Evolutionary conservation across 2,888 invertebrate species (phyloP), one percentile per base, ranked within the genome.

Genomic region (Dascillus cervinus): DNA sequence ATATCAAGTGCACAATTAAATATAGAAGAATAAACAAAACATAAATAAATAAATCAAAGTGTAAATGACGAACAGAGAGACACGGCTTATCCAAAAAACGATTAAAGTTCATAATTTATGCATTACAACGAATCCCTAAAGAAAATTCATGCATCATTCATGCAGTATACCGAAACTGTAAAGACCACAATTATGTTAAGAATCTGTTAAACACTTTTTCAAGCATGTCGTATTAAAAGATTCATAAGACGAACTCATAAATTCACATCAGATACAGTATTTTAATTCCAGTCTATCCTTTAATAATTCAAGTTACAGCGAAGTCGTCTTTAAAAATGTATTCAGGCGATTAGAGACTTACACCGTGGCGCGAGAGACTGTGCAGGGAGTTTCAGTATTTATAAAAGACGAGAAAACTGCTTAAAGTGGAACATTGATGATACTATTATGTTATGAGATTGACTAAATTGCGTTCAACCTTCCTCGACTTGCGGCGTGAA

Each of bases 271-370:
- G 44, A 33, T 44, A 41, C 44, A 36, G 43, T 44, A 46, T 50
- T 49, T 50, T 52, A 52, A 53, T 52, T 53, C 46, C 41, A 42
- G 47, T 46, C 46, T 48, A 50, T 50, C 51, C 47, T 48, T 50
- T 49, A 52, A 52, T 52, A 50, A 52, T 52, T 49, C 49, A 50
- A 43, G 43, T 36, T 41, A 37, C 40, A 35, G 48, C 48, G 48
- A 44, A 49, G 49, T 51, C 49, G 46, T 38, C 48, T 50, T 52
- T 49, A 49, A 52, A 53, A 52, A 52, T 52, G 46, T 47, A 53
- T 50, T 46, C 49, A 40, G 43, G 43, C 53, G 51, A 53, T 53
- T 53, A 52, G 44, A 50, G 45, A 37, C 37, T 44, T 44, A 43
- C 47, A 36, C 45, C 41, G 42, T 38, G 29, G 40, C 35, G 44